phyloP scores from a whole-genome alignment of 2,797 vertebrate genomes.

The Scolopax bukidnonensis region DNA sequence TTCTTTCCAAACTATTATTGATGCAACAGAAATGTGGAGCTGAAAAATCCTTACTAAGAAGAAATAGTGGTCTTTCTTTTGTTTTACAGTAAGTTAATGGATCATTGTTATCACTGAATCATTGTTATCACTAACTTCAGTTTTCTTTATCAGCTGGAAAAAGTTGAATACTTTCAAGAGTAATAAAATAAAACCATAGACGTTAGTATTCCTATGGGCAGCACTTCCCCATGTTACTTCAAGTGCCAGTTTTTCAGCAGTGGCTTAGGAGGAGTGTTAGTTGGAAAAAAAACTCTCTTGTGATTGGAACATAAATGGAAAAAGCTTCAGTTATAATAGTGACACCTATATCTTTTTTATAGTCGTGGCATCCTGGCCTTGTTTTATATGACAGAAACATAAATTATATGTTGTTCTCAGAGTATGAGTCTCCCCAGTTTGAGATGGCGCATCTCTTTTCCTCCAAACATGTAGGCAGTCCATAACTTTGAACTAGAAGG shows the following conservation, averaged over 20 bases:
- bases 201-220: not conserved
- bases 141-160: not conserved
- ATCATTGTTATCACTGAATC: not conserved
- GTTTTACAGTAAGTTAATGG: not conserved
- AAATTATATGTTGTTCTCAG: not conserved
- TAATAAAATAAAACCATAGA: not conserved
- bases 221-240: not conserved
- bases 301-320: not conserved
- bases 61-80: not conserved
- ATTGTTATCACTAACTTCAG: not conserved
- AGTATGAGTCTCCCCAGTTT: not conserved
- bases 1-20: not conserved
- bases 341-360: not conserved
- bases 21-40: not conserved
- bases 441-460: not conserved
- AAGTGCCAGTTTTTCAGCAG: not conserved
- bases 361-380: not conserved
- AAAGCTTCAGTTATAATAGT: not conserved
- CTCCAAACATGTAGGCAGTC: not conserved
- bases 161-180: not conserved
- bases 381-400: not conserved
- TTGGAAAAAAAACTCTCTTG: not conserved
- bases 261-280: not conserved
- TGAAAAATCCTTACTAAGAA: not conserved
- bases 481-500: not conserved